These are phyloP conservation scores for Linepithema humile DNA, from an alignment of 1,140 invertebrate species.

Conservation along the genomic window DNA sequence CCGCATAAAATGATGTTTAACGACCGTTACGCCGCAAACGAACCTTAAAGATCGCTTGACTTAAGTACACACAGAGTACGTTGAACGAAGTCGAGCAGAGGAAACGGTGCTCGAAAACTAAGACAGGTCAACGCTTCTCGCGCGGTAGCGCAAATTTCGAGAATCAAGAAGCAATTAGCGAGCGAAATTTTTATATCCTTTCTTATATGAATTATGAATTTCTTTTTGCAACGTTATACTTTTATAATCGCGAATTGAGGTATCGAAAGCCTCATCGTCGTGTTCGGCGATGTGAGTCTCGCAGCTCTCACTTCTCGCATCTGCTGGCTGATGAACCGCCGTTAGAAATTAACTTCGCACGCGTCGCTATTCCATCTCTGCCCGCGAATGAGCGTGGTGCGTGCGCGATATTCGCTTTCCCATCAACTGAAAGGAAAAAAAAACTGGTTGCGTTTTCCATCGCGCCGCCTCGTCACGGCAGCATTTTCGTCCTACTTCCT, in stretches of 20 bases:
- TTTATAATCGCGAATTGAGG: too few species aligned
- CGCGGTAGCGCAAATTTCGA: not conserved
- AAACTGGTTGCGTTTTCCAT: conserved; percentile 39
- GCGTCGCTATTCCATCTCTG: not conserved
- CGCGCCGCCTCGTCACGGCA: not conserved
- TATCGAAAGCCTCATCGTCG: conserved; percentile 13
- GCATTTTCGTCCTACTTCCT: conserved; percentile 44
- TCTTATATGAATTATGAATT: too few species aligned
- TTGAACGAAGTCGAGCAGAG: not conserved
- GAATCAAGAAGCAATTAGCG: too few species aligned
- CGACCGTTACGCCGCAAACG: conserved; percentile 56
- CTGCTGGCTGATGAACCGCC: not conserved
- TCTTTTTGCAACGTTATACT: too few species aligned
- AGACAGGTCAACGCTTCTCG: too few species aligned
- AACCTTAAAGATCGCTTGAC: conserved; percentile 46
- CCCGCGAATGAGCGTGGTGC: not conserved
- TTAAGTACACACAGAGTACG: not conserved
- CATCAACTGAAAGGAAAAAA: conserved; percentile 10
- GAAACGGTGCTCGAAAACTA: not conserved
- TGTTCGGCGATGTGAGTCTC: not conserved
- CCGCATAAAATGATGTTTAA: conserved; percentile 53
- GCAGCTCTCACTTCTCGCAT: conserved; percentile 4
- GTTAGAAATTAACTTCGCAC: conserved; percentile 24
- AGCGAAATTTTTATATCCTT: not conserved
- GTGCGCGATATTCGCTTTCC: conserved; percentile 15